phyloP scores from a whole-genome alignment of 2,113 vertebrate species.

The Sander lucioperca region DNA sequence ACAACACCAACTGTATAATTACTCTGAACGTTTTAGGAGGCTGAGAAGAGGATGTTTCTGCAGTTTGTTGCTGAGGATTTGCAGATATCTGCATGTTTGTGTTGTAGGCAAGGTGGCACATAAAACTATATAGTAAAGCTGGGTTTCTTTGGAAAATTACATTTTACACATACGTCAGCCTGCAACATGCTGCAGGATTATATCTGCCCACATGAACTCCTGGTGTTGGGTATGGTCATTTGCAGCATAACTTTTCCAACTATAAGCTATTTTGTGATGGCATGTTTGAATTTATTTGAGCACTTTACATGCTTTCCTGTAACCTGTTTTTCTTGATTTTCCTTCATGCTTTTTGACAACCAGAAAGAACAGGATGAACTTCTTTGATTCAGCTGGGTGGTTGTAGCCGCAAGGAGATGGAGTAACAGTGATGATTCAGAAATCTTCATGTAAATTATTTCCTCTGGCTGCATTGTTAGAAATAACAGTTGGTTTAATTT shows the following conservation, averaged over 20 bases:
- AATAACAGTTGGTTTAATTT: background rate
- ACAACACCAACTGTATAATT: slow-evolving; percentile 61
- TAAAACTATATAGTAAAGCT: slow-evolving; percentile 3
- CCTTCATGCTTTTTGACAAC: background rate
- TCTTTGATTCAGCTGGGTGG: background rate
- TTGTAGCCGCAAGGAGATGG: background rate
- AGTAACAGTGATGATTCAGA: background rate
- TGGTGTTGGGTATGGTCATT: background rate
- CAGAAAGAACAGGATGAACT: slow-evolving; percentile 5
- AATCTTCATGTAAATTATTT: too few species aligned
- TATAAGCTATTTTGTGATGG: slow-evolving; percentile 4
- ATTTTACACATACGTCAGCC: background rate
- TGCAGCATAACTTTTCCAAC: background rate
- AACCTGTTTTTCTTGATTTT: slow-evolving; percentile 6
- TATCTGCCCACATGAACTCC: background rate
- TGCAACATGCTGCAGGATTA: slow-evolving; percentile 34
- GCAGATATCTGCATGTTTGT: slow-evolving; percentile 16
- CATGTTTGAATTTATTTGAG: slow-evolving; percentile 10
- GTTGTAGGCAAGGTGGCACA: background rate
- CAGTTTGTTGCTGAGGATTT: slow-evolving; percentile 33
- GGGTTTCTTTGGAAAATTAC: slow-evolving; percentile 15
- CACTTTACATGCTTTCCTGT: background rate
- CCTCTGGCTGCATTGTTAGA: slow-evolving; percentile 1
- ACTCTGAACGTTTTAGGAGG: slow-evolving; percentile 42
- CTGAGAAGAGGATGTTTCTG: slow-evolving; percentile 35